Evolutionary conservation across 2,113 vertebrate species (phyloP).

Genomic region (Chamaea fasciata): DNA sequence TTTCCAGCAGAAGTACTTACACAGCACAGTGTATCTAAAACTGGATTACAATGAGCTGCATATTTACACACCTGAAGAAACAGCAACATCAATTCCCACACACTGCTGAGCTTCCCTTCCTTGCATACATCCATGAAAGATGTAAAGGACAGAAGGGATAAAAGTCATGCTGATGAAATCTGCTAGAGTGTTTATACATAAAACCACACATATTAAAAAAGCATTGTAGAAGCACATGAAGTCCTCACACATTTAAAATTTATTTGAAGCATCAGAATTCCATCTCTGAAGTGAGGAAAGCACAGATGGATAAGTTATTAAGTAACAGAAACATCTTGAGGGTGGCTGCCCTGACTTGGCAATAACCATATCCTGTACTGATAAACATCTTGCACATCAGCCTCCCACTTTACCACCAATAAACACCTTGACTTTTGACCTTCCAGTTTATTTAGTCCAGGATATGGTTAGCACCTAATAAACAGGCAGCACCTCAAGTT

Average conservation of each 20-base stretch:
- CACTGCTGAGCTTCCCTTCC: not conserved
- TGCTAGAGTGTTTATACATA: not conserved
- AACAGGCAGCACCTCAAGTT: slow-evolving; percentile 52
- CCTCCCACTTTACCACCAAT: slow-evolving; percentile 54
- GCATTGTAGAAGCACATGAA: not conserved
- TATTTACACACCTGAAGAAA: not conserved
- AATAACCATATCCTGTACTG: slow-evolving; percentile 34
- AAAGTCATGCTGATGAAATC: not conserved
- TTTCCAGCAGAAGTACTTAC: not conserved
- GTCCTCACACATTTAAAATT: not conserved
- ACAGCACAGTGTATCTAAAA: rapidly evolving
- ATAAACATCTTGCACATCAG: slow-evolving; percentile 63
- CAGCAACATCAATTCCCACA: not conserved
- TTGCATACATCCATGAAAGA: not conserved
- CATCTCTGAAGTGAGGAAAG: not conserved
- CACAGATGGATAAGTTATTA: not conserved
- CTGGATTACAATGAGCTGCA: not conserved
- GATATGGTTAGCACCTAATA: slow-evolving; percentile 67
- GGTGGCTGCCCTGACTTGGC: not conserved
- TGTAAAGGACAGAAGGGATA: not conserved
- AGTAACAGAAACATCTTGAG: slow-evolving; percentile 13
- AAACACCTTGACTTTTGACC: slow-evolving; percentile 63
- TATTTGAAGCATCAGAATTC: not conserved
- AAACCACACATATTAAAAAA: not conserved
- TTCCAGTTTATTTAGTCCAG: slow-evolving; percentile 60